Evolutionary conservation across 2,888 invertebrate species (phyloP), one percentile per base, ranked within the genome.

Genomic region (Diogma glabrata): DNA sequence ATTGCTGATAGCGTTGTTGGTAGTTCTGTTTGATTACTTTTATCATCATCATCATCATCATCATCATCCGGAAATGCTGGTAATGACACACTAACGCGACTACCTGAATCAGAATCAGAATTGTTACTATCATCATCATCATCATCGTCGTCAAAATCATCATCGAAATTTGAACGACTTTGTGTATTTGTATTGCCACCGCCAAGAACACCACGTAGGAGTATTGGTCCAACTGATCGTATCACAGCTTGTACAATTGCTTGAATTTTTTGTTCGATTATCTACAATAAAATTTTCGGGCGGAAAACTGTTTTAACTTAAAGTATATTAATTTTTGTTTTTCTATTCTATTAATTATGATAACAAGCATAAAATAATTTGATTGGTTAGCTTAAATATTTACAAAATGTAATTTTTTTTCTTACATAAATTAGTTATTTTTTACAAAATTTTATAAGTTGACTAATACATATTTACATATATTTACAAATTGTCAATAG

Each of bases 211-310:
- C 47, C 47, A 22, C 43, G 43, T 43, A 43, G 43, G 5, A 46
- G 12, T 24, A 46, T 16, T 46, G 46, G 46, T 46, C 46, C 46
- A 24, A 46, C 4, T 46, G 46, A 24, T 24, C 24, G 46, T n/a
- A 43, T 43, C n/a, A 43, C 12, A 43, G 43, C 75, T 66, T 81
- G 76, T 57, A 81, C 80, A 65, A 86, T 76, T 70, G 78, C 76
- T 75, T 84, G 84, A 69, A 87, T 81, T 68, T 82, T 83, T 70
- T 79, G 76, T 75, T 85, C 84, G 73, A 86, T 74, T 65, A 84
- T 80, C 85, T 79, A 73, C 60, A 69, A 53, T 45, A 24, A 50
- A 40, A 43, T n/a, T n/a, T n/a, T n/a, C n/a, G n/a, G n/a, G n/a
- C n/a, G n/a, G n/a, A n/a, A n/a, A n/a, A n/a, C n/a, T n/a, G n/a